phyloP scores from a whole-genome alignment of 2,113 vertebrate genomes.

The Bothrops jararaca region DNA sequence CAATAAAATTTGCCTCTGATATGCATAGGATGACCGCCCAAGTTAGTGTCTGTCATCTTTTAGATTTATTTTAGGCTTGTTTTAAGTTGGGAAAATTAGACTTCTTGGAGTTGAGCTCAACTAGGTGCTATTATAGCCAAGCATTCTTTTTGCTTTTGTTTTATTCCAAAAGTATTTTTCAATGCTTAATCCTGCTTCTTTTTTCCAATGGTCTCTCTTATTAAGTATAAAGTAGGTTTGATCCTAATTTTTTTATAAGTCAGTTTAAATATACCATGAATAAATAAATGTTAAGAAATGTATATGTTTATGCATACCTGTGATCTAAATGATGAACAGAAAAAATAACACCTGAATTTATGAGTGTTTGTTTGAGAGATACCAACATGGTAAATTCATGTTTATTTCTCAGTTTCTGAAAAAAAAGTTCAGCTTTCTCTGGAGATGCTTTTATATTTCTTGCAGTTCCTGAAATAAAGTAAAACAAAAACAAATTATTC shows the following conservation, averaged over 20 bases:
- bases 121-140: background rate
- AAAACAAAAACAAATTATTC: conserved; percentile 13
- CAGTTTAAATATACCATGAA: conserved; percentile 6
- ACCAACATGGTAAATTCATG: conserved; percentile 90
- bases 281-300: background rate
- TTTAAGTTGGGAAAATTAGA: background rate
- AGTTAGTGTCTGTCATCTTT: background rate
- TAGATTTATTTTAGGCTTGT: background rate
- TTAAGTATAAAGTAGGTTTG: background rate
- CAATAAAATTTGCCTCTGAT: background rate
- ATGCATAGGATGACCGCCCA: background rate
- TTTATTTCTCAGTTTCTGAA: conserved; percentile 92
- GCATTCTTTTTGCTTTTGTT: background rate
- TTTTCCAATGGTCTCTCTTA: background rate
- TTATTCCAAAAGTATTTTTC: background rate
- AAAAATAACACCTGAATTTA: conserved; percentile 95
- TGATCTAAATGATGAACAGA: conserved; percentile 92
- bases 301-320: conserved; percentile 71
- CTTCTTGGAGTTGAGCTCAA: background rate
- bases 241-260: background rate
- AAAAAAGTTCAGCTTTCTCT: conserved; percentile 79
- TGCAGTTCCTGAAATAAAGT: conserved; percentile 76
- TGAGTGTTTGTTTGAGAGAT: conserved; percentile 87
- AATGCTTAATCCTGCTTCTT: background rate
- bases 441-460: conserved; percentile 86